Percentiles rank a stretch among this genome's conserved stretches.
Evolutionary conservation across 2,797 vertebrate species (phyloP).

Genomic region (Takifugu ocellatus): DNA sequence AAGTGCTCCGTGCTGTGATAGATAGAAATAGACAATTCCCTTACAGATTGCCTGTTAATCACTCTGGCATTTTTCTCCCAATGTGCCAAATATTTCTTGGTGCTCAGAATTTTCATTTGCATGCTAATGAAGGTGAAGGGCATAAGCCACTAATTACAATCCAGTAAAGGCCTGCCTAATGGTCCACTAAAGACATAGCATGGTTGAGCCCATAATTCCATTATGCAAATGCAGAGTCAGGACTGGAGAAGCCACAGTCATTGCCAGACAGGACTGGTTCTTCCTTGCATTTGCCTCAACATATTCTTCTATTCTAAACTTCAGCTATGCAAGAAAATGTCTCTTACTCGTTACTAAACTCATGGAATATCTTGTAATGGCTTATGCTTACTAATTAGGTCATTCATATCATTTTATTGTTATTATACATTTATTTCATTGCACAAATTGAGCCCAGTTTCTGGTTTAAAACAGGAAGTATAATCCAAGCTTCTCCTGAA

Average conservation of each 20-base stretch:
- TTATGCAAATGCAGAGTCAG: slow-evolving; percentile 89
- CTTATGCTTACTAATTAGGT: too few species aligned
- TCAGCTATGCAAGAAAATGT: too few species aligned
- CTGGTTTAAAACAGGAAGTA: too few species aligned
- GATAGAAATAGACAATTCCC: slow-evolving; percentile 73
- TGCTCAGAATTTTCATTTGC: slow-evolving; percentile 87
- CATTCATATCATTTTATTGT: too few species aligned
- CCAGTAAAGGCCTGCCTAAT: slow-evolving; percentile 86
- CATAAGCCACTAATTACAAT: slow-evolving; percentile 97
- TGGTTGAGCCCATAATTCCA: slow-evolving; percentile 87
- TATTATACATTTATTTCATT: too few species aligned
- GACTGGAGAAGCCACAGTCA: slow-evolving; percentile 80
- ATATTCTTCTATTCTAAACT: too few species aligned
- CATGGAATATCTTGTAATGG: too few species aligned
- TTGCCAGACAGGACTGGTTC: slow-evolving; percentile 70
- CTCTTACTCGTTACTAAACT: too few species aligned
- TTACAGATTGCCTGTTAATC: slow-evolving; percentile 75
- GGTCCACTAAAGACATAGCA: slow-evolving; percentile 84
- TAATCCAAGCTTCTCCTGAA: too few species aligned
- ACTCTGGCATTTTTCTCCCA: slow-evolving; percentile 78
- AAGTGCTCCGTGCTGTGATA: slow-evolving; percentile 63
- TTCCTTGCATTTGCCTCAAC: slow-evolving; percentile 38
- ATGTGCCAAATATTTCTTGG: slow-evolving; percentile 79
- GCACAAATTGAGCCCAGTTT: too few species aligned
- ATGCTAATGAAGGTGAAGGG: slow-evolving; percentile 96